Conservation (phyloP, 2,888 invertebrate species). For the Drosophila infuscata region DNA sequence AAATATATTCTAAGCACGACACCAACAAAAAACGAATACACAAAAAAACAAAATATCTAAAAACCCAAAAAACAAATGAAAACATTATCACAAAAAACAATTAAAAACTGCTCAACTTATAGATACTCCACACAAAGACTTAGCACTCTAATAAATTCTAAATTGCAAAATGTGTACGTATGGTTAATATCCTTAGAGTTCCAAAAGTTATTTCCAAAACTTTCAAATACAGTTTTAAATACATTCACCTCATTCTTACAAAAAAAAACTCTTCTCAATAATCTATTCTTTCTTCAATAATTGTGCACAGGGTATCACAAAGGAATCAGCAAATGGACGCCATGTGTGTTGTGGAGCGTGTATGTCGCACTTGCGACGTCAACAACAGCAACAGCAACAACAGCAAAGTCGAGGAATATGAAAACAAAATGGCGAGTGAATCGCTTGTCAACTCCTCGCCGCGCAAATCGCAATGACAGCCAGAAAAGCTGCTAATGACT, state of each 20-base stretch:
- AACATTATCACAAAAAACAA: not conserved
- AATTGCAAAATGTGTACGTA: too few relatives aligned
- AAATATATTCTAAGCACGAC: conserved; percentile 55
- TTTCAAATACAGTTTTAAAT: not conserved
- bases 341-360: conserved; percentile 23
- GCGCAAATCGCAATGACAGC: conserved; percentile 52
- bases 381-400: conserved; percentile 16
- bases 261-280: not conserved
- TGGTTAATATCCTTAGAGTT: too few relatives aligned
- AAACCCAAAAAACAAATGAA: not conserved
- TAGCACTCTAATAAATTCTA: not conserved
- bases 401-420: not conserved
- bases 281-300: not conserved
- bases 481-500: conserved; percentile 83
- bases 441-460: conserved; percentile 42
- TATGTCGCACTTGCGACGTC: conserved; percentile 39
- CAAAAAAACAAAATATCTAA: not conserved
- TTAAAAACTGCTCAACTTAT: not conserved
- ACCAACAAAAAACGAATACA: conserved; percentile 16
- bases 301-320: conserved; percentile 33
- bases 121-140: not conserved
- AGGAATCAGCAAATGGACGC: conserved; percentile 24
- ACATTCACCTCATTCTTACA: not conserved
- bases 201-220: not conserved
- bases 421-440: conserved; percentile 47